Base-by-base conservation (phyloP, 37 sponge, comb jelly and placozoan species). In the Geodia barretti region DNA sequence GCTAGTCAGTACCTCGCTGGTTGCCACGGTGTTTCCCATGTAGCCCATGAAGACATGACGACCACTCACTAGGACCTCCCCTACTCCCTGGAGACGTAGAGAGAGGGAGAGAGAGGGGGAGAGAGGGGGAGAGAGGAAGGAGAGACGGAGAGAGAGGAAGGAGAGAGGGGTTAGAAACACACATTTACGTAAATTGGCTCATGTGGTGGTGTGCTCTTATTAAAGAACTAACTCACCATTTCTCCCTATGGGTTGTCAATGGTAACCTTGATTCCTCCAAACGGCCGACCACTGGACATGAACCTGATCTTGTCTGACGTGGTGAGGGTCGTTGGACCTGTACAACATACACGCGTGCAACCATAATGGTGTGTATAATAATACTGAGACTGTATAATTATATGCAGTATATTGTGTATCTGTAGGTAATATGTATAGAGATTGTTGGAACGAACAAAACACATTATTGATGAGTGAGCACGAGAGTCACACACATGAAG, bases 1-100 rank as follows among this genome's bases (percentile, higher is more conserved):
- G 9, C 47, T 9, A 21, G 84, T 88, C 41, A 95, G 70, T 14
- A 68, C 87, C 11, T 86, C 63, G 5, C 60, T 63, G 19, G 93
- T 92, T 8, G 63, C 35, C 40, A 86, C 88, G 0, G 84, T 80
- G 4, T 78, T 67, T 3, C 72, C 58, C 3, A 89, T 73, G 74
- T 95, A 95, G 1, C 96, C 96, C 96, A 95, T 95, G 75, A 95
- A 95, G 29, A 92, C 76, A 76, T 92, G 82, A 21, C 96, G 64
- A 0, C 95, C 93, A 69, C 60, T 30, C 20, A 88, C 74, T 29
- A 87, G 79, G 39, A 95, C 79, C 96, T 95, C 62, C 21, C 54
- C 54, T 47, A 47, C 14, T 47, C 54, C 54, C 54, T 47, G 54
- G 7, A 17, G 54, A 14, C 7, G 54, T 7, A 67, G 54, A 20